Evolutionary conservation across 2,113 vertebrate species (phyloP).

Genomic region (Rhinoptilus africanus): DNA sequence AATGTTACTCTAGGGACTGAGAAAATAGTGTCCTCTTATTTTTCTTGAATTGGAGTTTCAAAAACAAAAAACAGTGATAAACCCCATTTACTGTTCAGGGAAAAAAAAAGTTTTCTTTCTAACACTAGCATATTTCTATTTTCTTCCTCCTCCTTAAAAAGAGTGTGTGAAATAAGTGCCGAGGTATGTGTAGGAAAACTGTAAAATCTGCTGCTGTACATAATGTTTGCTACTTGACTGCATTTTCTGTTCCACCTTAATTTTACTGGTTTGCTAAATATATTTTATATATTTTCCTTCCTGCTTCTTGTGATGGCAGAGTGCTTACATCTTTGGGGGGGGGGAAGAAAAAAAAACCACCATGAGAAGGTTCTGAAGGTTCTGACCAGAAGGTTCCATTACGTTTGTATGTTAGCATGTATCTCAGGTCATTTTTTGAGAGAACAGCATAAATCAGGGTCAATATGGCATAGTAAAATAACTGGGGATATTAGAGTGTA

Average conservation of each 20-base stretch:
- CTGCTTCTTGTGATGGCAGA: constrained; percentile 58
- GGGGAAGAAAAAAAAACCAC: background rate
- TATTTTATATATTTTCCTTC: constrained; percentile 63
- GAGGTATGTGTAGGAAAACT: constrained; percentile 39
- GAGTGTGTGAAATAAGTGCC: background rate
- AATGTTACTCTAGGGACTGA: background rate
- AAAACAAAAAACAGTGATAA: constrained; percentile 23
- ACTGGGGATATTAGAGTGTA: background rate
- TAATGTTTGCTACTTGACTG: constrained; percentile 58
- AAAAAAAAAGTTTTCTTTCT: constrained; percentile 27
- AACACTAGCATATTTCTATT: constrained; percentile 30
- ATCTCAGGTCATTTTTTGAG: background rate
- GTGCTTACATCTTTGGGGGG: background rate
- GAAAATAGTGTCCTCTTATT: constrained; percentile 5
- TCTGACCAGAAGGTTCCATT: background rate
- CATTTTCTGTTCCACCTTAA: constrained; percentile 53
- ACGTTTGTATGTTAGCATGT: background rate
- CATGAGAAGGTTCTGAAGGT: background rate
- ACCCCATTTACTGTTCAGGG: constrained; percentile 10
- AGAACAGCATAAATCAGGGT: background rate
- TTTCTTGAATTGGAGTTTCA: constrained; percentile 23
- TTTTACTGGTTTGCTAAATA: constrained; percentile 66
- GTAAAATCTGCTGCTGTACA: constrained; percentile 53
- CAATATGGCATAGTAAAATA: background rate
- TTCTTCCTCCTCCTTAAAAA: constrained; percentile 32